These are phyloP conservation scores for Leucoraja ocellata DNA, from an alignment of 2,797 vertebrate species.

Conservation along the genomic window DNA sequence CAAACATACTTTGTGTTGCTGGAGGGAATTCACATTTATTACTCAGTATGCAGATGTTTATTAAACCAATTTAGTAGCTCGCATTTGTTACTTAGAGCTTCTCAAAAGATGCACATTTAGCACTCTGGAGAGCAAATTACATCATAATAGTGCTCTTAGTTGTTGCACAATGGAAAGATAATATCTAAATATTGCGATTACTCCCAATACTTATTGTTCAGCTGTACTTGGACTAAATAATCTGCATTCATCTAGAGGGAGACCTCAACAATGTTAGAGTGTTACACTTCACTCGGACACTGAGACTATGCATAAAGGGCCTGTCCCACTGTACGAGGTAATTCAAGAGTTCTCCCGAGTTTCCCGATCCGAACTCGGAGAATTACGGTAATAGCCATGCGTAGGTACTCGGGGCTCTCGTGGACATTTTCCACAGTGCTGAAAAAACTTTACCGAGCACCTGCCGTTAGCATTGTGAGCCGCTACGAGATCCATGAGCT, in stretches of 20 bases:
- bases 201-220: not conserved
- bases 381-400: no score
- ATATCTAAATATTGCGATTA: not conserved
- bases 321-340: no score
- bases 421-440: no score
- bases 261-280: not conserved
- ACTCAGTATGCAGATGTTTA: not conserved
- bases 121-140: not conserved
- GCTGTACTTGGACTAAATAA: not conserved
- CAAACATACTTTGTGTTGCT: constrained; percentile 31
- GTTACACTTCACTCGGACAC: not conserved
- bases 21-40: constrained; percentile 14
- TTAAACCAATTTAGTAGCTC: not conserved
- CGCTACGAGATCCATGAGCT: no score
- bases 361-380: no score
- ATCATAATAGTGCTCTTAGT: not conserved
- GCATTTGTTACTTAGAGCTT: not conserved
- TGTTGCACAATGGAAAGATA: not conserved
- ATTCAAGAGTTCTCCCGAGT: no score
- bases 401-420: no score
- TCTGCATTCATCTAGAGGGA: not conserved
- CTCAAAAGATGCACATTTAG: not conserved
- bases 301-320: no score
- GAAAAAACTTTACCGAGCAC: no score
- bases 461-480: no score